Evolutionary conservation across 2,113 vertebrate species (phyloP).

Genomic region (Camelus bactrianus): DNA sequence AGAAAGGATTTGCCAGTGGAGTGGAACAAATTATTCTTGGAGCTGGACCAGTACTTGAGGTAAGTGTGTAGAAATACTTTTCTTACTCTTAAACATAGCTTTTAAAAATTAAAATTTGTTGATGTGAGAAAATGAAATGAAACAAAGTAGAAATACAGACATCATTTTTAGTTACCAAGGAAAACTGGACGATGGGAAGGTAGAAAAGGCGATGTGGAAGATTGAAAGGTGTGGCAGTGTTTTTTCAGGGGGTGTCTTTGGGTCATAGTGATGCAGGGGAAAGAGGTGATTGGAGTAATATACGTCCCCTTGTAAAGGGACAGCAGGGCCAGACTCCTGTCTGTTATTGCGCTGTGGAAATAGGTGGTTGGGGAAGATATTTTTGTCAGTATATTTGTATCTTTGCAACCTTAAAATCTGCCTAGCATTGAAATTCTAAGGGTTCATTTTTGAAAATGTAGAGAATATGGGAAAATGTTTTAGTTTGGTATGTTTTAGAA

Average conservation of each 20-base stretch:
- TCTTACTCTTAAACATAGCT: constrained; percentile 30
- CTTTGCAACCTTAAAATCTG: not conserved
- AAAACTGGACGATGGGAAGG: not conserved
- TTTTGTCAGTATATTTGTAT: not conserved
- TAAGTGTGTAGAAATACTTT: constrained; percentile 83
- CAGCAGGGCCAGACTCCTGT: not conserved
- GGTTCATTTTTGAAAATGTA: constrained; percentile 7
- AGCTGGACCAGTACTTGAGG: constrained; percentile 98
- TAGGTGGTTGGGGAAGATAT: not conserved
- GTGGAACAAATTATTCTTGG: constrained; percentile 99
- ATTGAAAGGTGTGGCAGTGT: not conserved
- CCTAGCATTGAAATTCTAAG: not conserved
- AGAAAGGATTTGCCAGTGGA: constrained; percentile 99
- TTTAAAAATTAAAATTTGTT: not conserved
- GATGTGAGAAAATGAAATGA: constrained; percentile 48
- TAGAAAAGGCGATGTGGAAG: not conserved
- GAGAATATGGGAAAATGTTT: constrained; percentile 21
- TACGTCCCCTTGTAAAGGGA: not conserved
- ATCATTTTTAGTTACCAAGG: not conserved
- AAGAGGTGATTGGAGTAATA: not conserved
- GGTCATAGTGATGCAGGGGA: not conserved
- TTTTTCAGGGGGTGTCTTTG: not conserved
- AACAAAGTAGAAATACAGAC: not conserved
- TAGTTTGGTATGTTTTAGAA: not conserved
- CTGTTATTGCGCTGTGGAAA: not conserved